Base-by-base conservation (phyloP, 1,140 invertebrate genomes). In the Carposina sasakii region DNA sequence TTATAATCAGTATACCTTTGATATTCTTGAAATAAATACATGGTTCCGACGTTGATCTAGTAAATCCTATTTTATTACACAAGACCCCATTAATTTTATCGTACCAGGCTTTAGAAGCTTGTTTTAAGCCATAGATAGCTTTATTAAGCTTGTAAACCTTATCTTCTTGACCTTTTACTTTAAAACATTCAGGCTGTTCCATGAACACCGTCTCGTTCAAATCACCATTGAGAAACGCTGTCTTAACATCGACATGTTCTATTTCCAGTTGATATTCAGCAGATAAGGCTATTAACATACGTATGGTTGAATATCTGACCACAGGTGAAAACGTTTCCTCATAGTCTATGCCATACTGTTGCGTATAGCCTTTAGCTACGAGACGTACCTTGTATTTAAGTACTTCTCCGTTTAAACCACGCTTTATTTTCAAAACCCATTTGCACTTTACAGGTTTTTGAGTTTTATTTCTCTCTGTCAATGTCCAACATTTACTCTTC, bases 341-440 rank as follows among this genome's bases (percentile, higher is more conserved):
- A 33, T 66, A 82, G 54, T 84, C 71, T 19, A 76, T 63, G 13
- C 60, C 67, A 31, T 50, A 19, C 39, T 54, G 58, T 52, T 79
- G 71, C 12, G 50, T 43, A 51, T 43, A 78, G 1, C 78, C 70
- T 51, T 64, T 61, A 16, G 64, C 75, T 26, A 85, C 76, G 33
- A 85, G 60, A 34, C 82, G 40, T 24, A 86, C 76, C 46, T 81
- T 85, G 45, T 64, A 76, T 52, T 53, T 48, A 10, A 60, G 55
- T 31, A 61, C 43, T 1, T 60, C 37, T 40, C 60, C 60, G 26
- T 37, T 26, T 15, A 24, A 8, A 3, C 44, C 30, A 10, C 81
- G 36, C 22, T 39, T 82, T 13, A 49, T 49, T 49, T 60, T 62
- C 36, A 66, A 75, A 23, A 82, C 64, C 74, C 68, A 77, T 60